phyloP scores from a whole-genome alignment of 1,140 invertebrate species.

The Cydia strobilella region DNA sequence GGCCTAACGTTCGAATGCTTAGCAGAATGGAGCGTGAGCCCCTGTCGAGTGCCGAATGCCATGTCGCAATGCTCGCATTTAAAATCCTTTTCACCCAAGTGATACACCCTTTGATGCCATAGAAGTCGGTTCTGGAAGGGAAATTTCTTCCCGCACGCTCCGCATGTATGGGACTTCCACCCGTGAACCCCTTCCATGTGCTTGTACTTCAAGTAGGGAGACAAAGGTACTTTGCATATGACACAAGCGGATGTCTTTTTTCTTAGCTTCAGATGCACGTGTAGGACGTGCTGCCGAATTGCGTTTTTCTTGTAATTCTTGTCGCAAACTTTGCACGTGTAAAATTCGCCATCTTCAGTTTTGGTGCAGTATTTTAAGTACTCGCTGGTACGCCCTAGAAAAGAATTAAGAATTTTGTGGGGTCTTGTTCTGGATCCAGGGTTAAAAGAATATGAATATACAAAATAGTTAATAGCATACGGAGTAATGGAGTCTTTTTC shows the following conservation, averaged over 20 bases:
- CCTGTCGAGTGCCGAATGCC: slow-evolving; percentile 83
- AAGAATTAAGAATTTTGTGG: slow-evolving; percentile 4
- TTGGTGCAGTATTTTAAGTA: neutral
- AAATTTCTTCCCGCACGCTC: slow-evolving; percentile 53
- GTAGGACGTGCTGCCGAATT: neutral
- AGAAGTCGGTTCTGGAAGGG: slow-evolving; percentile 43
- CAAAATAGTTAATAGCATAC: no score
- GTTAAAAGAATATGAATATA: no score
- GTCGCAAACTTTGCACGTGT: neutral
- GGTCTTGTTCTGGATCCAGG: neutral
- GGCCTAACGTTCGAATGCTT: neutral
- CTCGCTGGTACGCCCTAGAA: neutral
- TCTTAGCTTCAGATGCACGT: neutral
- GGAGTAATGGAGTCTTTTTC: no score
- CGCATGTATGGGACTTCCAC: slow-evolving; percentile 43
- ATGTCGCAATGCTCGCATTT: slow-evolving; percentile 79
- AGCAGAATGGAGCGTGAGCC: slow-evolving; percentile 77
- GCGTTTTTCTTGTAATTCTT: neutral
- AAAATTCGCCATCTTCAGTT: neutral
- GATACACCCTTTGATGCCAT: slow-evolving; percentile 43
- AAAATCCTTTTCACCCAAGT: slow-evolving; percentile 48
- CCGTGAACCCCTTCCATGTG: slow-evolving; percentile 46
- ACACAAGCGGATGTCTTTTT: slow-evolving; percentile 34
- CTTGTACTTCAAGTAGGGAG: slow-evolving; percentile 1
- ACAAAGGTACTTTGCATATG: slow-evolving; percentile 38